Percentiles rank a stretch among this genome's conserved stretches.
Conservation (phyloP, 2,888 invertebrate species). For the Dermolepida albohirtum region DNA sequence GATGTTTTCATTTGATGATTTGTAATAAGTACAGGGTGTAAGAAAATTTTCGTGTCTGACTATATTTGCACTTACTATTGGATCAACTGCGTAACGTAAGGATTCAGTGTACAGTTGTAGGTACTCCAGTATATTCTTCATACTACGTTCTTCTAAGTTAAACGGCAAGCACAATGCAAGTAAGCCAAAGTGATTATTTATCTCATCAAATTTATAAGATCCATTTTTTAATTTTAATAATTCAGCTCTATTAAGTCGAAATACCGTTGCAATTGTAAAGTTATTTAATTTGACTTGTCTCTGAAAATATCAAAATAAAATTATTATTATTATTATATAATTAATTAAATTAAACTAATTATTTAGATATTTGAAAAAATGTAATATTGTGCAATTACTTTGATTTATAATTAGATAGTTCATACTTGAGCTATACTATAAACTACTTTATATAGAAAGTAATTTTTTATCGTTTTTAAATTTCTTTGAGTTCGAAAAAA, state of each 20-base stretch:
- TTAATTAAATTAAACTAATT: no score
- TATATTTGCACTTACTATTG: conserved; percentile 8
- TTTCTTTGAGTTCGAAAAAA: no score
- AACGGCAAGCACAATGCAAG: neutral
- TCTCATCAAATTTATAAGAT: conserved; percentile 14
- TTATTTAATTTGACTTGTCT: conserved; percentile 15
- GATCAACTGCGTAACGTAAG: conserved; percentile 25
- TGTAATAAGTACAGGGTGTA: neutral
- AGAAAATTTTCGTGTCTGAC: no score
- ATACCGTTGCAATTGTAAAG: conserved; percentile 12
- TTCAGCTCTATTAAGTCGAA: conserved; percentile 13
- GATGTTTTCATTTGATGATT: neutral
- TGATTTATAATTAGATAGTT: no score
- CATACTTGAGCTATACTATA: no score
- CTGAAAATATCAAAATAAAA: conserved; percentile 9
- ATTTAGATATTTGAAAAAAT: no score
- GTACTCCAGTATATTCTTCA: conserved; percentile 20
- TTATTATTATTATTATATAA: no score
- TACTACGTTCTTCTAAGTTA: conserved; percentile 1
- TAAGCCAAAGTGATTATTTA: conserved; percentile 24
- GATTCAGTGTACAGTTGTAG: conserved; percentile 16
- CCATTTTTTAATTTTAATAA: conserved; percentile 18
- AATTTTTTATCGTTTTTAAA: no score
- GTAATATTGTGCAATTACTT: no score
- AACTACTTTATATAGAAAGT: no score